These are phyloP conservation scores for Sebastes elongatus DNA, from an alignment of 2,797 vertebrate species.

Conservation along the genomic window DNA sequence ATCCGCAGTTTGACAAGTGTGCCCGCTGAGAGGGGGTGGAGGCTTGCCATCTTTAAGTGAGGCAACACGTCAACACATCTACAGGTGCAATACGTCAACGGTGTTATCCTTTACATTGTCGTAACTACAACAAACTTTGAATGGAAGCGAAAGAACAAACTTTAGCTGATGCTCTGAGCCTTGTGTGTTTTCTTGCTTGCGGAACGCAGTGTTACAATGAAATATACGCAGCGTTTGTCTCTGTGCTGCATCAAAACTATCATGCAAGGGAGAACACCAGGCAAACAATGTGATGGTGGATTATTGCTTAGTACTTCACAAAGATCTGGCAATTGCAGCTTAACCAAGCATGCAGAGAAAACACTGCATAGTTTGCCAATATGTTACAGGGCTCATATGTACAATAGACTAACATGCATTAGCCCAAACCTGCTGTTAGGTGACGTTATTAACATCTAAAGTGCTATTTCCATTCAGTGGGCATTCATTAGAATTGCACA, in stretches of 20 bases:
- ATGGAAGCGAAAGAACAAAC: not conserved
- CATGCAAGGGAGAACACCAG: not conserved
- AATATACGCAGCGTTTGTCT: not conserved
- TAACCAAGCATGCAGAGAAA: not conserved
- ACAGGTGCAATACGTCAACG: conserved; percentile 27
- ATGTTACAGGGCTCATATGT: not conserved
- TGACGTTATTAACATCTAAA: not conserved
- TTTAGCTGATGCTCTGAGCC: not conserved
- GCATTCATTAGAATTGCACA: not conserved
- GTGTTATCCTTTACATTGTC: not conserved
- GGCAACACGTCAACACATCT: conserved; percentile 24
- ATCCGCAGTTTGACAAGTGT: conserved; percentile 10
- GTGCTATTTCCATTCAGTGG: not conserved
- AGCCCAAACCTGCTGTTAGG: not conserved
- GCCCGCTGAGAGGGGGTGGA: not conserved
- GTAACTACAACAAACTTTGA: conserved; percentile 34
- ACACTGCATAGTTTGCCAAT: not conserved
- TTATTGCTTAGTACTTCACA: not conserved
- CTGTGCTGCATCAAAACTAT: not conserved
- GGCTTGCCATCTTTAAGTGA: conserved; percentile 3
- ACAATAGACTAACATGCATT: not conserved
- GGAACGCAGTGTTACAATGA: not conserved
- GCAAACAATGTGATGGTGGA: conserved; percentile 7
- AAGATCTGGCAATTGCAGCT: not conserved
- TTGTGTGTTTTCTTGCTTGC: not conserved